Conservation (phyloP, 1,140 invertebrate genomes). For the Potamilus streckersoni region DNA sequence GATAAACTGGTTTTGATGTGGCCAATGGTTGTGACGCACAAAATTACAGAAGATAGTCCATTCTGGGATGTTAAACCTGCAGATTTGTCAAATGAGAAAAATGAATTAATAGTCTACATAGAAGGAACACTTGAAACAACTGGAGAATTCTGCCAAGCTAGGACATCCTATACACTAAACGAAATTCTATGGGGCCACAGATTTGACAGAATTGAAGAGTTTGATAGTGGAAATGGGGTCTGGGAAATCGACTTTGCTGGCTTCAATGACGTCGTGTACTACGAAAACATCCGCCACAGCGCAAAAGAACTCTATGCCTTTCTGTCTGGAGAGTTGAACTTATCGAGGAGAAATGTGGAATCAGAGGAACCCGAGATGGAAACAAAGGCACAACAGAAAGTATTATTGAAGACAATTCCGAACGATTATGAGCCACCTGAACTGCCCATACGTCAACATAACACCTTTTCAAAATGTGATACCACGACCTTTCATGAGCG, state of each 20-base stretch:
- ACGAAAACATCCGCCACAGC: conserved; percentile 54
- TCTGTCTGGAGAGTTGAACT: too few relatives aligned
- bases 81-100: conserved; percentile 86
- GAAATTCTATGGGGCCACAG: conserved; percentile 71
- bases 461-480: too few relatives aligned
- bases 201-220: conserved; percentile 66
- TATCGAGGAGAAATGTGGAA: too few relatives aligned
- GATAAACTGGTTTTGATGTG: conserved; percentile 94
- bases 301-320: conserved; percentile 51
- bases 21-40: conserved; percentile 85
- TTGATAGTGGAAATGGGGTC: conserved; percentile 53
- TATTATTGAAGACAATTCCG: too few relatives aligned
- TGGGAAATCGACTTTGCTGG: conserved; percentile 59
- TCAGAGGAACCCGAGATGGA: too few relatives aligned
- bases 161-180: conserved; percentile 68
- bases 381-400: too few relatives aligned
- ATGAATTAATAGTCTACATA: conserved; percentile 95
- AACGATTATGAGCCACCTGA: too few relatives aligned
- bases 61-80: conserved; percentile 89
- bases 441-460: too few relatives aligned
- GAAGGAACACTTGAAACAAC: conserved; percentile 78
- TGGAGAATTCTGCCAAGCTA: conserved; percentile 67
- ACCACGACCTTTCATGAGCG: too few relatives aligned
- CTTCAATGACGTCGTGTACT: conserved; percentile 58
- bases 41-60: conserved; percentile 86